Base-by-base conservation (phyloP, 2,797 vertebrate genomes). In the Pseudomugil tenellus region DNA sequence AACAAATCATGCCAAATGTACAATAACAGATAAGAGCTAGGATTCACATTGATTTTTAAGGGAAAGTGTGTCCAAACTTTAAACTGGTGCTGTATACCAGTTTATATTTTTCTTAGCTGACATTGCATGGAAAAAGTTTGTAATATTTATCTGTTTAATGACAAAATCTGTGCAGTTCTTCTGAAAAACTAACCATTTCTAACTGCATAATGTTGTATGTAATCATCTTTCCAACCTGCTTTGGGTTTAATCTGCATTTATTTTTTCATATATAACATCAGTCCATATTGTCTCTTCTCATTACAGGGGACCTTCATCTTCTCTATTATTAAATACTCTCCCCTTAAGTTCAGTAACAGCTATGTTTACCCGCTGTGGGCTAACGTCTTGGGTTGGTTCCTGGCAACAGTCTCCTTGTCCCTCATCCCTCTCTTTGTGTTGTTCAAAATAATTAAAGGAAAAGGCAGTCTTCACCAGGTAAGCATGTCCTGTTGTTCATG, bases 291-390 rank as follows among this genome's bases (percentile, higher is more conserved):
- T 78, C 32, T 80, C 12, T 4, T 83, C 43, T 53, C 6, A 25
- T 67, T 28, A 63, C 73, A 92, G 91, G 86, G 88, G 32, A 91
- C 86, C 0, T 90, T 91, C 55, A 46, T 91, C 68, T 92, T 92
- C 80, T 91, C 90, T 0, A 87, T 89, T 12, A 41, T 88, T 37
- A 87, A 67, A 74, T 80, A 91, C 60, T 79, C 87, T 1, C 90
- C 90, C 0, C 79, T 92, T 70, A 92, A 85, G 79, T 91, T 91
- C 81, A 90, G 73, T 29, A 86, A 71, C 74, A 63, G 37, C 3
- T 92, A 91, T 2, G 68, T 90, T 37, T 92, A 91, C 72, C 91
- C 91, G 5, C 70, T 85, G 13, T 92, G 91, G 91, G 89, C 89
- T 16, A 92, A 92, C 72, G 65, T 88, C 63, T 19, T 90, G 59